Percentiles rank a stretch among this genome's conserved stretches.
phyloP scores from a whole-genome alignment of 2,797 vertebrate species.

The Pseudochirops corinnae region DNA sequence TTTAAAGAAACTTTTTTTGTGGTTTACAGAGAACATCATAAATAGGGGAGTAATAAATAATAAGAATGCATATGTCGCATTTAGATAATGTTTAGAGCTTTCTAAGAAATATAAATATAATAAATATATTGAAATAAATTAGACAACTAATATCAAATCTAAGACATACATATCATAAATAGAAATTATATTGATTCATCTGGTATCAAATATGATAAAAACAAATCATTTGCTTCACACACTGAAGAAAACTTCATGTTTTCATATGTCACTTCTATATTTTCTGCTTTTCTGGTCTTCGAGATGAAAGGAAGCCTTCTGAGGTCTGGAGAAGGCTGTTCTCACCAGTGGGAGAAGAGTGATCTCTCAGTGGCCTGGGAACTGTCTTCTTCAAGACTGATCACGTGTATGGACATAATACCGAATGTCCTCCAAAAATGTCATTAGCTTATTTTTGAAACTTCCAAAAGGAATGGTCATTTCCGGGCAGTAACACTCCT shows the following conservation, averaged over 20 bases:
- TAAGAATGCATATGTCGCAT: not conserved
- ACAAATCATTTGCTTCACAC: not conserved
- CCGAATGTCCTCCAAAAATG: fast-evolving
- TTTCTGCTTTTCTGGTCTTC: too few relatives aligned
- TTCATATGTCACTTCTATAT: too few relatives aligned
- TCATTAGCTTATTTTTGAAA: fast-evolving
- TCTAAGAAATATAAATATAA: not conserved
- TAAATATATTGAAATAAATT: not conserved
- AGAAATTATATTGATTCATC: not conserved
- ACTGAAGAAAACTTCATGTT: too few relatives aligned
- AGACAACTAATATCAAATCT: not conserved
- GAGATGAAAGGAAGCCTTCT: too few relatives aligned
- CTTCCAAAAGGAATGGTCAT: fast-evolving
- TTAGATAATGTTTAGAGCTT: not conserved
- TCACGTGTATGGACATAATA: fast-evolving
- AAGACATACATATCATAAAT: not conserved
- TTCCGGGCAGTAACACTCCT: fast-evolving
- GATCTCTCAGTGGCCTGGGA: not conserved
- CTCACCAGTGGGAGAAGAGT: not conserved
- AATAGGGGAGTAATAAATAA: not conserved
- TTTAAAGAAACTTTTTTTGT: not conserved
- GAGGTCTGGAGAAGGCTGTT: not conserved
- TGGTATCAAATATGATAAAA: not conserved
- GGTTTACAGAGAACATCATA: not conserved
- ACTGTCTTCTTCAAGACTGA: not conserved